These are phyloP conservation scores for Steinernema feltiae DNA, from an alignment of 1,140 invertebrate species.

Conservation along the genomic window DNA sequence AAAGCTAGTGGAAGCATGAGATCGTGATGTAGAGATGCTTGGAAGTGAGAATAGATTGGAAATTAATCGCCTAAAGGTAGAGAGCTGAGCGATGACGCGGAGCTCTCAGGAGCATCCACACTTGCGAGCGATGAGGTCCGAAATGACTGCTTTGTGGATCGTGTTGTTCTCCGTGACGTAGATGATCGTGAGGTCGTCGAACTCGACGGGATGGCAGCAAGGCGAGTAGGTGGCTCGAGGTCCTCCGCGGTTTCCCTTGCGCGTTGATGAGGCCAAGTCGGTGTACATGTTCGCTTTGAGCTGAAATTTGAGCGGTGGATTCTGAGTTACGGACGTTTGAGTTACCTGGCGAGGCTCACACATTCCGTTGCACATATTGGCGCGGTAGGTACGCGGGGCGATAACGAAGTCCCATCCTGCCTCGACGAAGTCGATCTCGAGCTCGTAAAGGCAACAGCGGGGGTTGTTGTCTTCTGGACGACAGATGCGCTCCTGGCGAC, in stretches of 20 bases:
- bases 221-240: constrained; percentile 33
- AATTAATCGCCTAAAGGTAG: no score
- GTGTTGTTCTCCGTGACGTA: constrained; percentile 46
- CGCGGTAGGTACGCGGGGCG: constrained; percentile 52
- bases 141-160: constrained; percentile 39
- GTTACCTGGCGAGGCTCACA: constrained; percentile 35
- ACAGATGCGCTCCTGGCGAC: constrained; percentile 10
- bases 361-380: constrained; percentile 50
- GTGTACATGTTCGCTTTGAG: constrained; percentile 10
- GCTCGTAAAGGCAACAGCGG: constrained; percentile 46
- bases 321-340: not conserved
- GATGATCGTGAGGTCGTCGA: constrained; percentile 43
- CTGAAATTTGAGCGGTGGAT: constrained; percentile 16
- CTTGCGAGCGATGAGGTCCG: constrained; percentile 46
- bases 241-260: constrained; percentile 9
- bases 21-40: not conserved
- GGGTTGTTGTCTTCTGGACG: constrained; percentile 7
- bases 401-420: constrained; percentile 53
- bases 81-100: not conserved
- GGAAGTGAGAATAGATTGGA: not conserved
- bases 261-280: constrained; percentile 20
- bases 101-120: constrained; percentile 47
- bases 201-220: constrained; percentile 51
- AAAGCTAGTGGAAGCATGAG: not conserved
- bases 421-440: constrained; percentile 51